Percentiles rank a stretch among this genome's conserved stretches.
phyloP scores from a whole-genome alignment of 1,140 invertebrate genomes.

The silkworm (Bombyx mori) region ASM3026992v2 NC_085119.1:1936001-1936500 shows the following conservation, averaged over 20 bases:
- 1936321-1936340: slow-evolving; percentile 60
- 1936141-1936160: neutral
- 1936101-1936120: too few species aligned
- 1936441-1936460: too few species aligned
- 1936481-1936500: too few species aligned
- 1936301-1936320: slow-evolving; percentile 75
- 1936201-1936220: slow-evolving; percentile 3
- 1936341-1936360: slow-evolving; percentile 76
- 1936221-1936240: slow-evolving; percentile 8
- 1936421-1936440: too few species aligned
- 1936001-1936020: too few species aligned
- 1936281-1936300: slow-evolving; percentile 71
- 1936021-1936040: too few species aligned
- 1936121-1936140: neutral
- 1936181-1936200: neutral
- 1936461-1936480: too few species aligned
- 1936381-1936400: slow-evolving; percentile 79
- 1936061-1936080: too few species aligned
- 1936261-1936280: slow-evolving; percentile 74
- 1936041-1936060: too few species aligned
- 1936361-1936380: slow-evolving; percentile 72
- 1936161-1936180: neutral
- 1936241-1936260: slow-evolving; percentile 4
- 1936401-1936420: slow-evolving; percentile 39
- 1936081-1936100: too few species aligned